Conservation (phyloP, 1,140 invertebrate species). For the Trigoniulus corallinus region DNA sequence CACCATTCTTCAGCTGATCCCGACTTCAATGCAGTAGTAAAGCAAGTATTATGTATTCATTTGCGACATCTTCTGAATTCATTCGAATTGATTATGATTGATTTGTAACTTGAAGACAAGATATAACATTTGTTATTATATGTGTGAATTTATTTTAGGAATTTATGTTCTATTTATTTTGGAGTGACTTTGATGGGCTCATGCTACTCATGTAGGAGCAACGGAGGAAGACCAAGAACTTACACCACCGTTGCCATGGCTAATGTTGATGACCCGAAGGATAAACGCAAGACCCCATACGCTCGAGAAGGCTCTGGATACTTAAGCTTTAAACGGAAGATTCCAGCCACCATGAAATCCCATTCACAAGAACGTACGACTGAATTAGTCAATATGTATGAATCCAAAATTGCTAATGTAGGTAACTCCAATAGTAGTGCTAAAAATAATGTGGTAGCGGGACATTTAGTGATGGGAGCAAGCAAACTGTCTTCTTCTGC, state of each 20-base stretch:
- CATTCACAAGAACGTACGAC: conserved; percentile 1
- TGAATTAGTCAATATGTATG: conserved; percentile 2
- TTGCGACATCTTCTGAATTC: too few relatives aligned
- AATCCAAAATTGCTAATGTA: background rate
- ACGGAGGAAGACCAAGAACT: background rate
- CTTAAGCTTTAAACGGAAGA: background rate
- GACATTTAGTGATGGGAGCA: too few relatives aligned
- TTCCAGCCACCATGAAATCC: conserved; percentile 1
- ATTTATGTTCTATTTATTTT: too few relatives aligned
- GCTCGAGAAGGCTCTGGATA: background rate
- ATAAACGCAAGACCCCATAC: background rate
- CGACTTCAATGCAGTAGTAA: too few relatives aligned
- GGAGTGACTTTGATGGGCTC: conserved; percentile 6
- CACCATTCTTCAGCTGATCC: too few relatives aligned
- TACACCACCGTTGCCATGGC: conserved; percentile 9
- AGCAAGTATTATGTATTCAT: too few relatives aligned
- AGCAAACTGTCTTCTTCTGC: background rate
- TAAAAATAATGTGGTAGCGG: too few relatives aligned
- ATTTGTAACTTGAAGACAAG: too few relatives aligned
- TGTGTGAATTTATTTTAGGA: too few relatives aligned
- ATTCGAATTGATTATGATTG: too few relatives aligned
- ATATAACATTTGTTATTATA: too few relatives aligned
- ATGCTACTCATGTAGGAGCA: conserved; percentile 8
- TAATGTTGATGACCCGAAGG: background rate
- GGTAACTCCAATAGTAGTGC: background rate